Conservation (phyloP, 2,113 vertebrate genomes). For the Dissostichus mawsoni region DNA sequence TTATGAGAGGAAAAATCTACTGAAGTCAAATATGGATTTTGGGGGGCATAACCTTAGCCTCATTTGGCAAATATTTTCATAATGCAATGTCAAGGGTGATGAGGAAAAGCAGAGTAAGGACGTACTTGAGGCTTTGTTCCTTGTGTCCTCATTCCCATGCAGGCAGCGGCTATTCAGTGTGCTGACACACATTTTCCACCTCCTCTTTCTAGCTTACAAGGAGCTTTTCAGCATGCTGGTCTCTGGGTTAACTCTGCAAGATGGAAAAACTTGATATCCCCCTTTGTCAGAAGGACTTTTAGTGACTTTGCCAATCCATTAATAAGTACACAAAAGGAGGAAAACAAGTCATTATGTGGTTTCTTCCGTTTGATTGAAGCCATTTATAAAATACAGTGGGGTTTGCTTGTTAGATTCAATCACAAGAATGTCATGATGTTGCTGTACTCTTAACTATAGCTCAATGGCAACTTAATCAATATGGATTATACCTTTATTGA, state of each 20-base stretch:
- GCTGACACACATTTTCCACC: constrained; percentile 77
- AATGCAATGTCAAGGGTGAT: constrained; percentile 28
- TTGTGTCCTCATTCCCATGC: constrained; percentile 66
- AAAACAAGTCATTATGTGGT: constrained; percentile 11
- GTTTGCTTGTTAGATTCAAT: neutral
- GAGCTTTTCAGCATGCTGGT: constrained; percentile 44
- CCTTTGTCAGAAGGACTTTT: constrained; percentile 15
- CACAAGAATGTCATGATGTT: neutral
- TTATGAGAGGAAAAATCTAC: neutral
- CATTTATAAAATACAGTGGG: neutral
- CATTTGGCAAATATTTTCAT: constrained; percentile 38
- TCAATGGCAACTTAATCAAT: neutral
- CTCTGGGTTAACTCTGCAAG: constrained; percentile 26
- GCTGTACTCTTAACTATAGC: neutral
- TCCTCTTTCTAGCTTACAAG: constrained; percentile 41
- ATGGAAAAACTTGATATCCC: constrained; percentile 47
- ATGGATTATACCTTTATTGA: neutral
- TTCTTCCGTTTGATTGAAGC: neutral
- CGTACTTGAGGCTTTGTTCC: constrained; percentile 54
- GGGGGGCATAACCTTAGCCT: neutral
- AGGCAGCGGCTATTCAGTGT: constrained; percentile 40
- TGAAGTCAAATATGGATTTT: constrained; percentile 11
- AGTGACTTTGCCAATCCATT: constrained; percentile 12
- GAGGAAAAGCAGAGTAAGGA: constrained; percentile 31
- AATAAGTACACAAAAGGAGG: neutral